Evolutionary conservation across 1,140 invertebrate species (phyloP).

Genomic region (Megalonaias nervosa): DNA sequence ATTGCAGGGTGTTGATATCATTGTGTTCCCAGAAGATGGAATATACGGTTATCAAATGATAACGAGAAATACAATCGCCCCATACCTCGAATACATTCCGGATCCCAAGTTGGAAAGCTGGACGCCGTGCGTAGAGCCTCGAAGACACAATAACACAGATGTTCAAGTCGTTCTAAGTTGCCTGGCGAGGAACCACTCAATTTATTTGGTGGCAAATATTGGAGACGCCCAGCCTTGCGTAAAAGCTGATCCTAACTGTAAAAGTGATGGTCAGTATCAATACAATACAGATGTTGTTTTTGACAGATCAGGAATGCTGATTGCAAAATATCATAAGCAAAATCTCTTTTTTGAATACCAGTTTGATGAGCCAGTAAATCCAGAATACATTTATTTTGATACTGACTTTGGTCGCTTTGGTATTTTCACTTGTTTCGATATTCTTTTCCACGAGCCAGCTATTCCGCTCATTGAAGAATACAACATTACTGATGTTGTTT

Average conservation of each 20-base stretch:
- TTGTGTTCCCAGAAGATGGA: too few relatives aligned
- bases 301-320: conserved; percentile 76
- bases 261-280: conserved; percentile 72
- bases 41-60: too few relatives aligned
- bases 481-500: conserved; percentile 80
- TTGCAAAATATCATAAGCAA: conserved; percentile 82
- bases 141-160: conserved; percentile 15
- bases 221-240: conserved; percentile 75
- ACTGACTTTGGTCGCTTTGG: conserved; percentile 90
- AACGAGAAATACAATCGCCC: too few relatives aligned
- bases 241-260: conserved; percentile 70
- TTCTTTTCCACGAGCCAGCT: conserved; percentile 79
- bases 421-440: conserved; percentile 83
- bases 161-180: conserved; percentile 72
- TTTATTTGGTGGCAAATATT: too few relatives aligned
- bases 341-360: conserved; percentile 73
- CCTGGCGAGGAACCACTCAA: conserved; percentile 83
- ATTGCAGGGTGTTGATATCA: too few relatives aligned
- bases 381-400: conserved; percentile 55
- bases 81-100: too few relatives aligned
- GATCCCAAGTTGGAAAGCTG: too few relatives aligned
- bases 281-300: conserved; percentile 87
- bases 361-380: conserved; percentile 74
- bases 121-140: conserved; percentile 32
- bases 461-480: conserved; percentile 72